Evolutionary conservation across 1,140 invertebrate genomes (phyloP).

Genomic region (Agrypnia vestita): DNA sequence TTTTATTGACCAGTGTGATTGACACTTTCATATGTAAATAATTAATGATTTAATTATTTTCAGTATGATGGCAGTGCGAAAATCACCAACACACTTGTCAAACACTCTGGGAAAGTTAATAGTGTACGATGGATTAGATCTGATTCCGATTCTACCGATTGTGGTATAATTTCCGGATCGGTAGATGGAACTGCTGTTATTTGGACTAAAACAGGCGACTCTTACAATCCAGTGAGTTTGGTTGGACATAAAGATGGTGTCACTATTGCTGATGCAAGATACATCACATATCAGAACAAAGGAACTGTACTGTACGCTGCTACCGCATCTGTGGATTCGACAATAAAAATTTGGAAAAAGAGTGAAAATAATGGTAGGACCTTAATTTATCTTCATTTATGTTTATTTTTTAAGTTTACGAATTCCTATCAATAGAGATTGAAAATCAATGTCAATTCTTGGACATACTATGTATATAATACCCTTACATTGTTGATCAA

Average conservation of each 20-base stretch:
- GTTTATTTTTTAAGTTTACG: background rate
- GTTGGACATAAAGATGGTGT: slow-evolving; percentile 75
- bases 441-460: too few relatives aligned
- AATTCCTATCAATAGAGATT: too few relatives aligned
- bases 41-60: slow-evolving; percentile 30
- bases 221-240: slow-evolving; percentile 68
- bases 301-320: slow-evolving; percentile 71
- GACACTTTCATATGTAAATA: background rate
- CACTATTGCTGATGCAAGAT: slow-evolving; percentile 76
- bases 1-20: too few relatives aligned
- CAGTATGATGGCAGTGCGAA: slow-evolving; percentile 46
- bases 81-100: slow-evolving; percentile 49
- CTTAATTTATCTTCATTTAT: background rate
- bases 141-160: background rate
- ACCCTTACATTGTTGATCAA: too few relatives aligned
- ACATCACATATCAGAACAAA: slow-evolving; percentile 64
- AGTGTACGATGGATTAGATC: slow-evolving; percentile 48
- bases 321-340: slow-evolving; percentile 78
- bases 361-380: slow-evolving; percentile 50
- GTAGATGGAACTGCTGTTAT: slow-evolving; percentile 83
- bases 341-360: slow-evolving; percentile 78
- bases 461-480: too few relatives aligned
- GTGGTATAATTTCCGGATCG: slow-evolving; percentile 78
- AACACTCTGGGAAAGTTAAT: slow-evolving; percentile 49
- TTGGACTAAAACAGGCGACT: slow-evolving; percentile 75